Conservation (phyloP, 23 tunicate species). For the Styela clava region DNA sequence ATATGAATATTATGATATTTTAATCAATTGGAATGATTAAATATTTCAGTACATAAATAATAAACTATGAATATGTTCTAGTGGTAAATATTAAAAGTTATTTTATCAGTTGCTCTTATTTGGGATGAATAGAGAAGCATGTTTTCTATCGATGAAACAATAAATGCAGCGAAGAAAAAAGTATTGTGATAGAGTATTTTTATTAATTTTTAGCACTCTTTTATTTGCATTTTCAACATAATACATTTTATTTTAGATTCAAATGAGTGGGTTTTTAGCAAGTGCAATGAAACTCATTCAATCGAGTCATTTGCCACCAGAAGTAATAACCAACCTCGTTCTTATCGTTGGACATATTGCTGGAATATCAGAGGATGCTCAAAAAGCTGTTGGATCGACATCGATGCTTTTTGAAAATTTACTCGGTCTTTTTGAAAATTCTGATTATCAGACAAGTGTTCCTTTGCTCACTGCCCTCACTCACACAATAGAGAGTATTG, state of each 20-base stretch:
- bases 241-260: conserved; percentile 44
- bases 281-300: conserved; percentile 42
- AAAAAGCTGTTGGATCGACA: conserved; percentile 49
- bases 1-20: too few species aligned
- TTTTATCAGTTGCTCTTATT: too few species aligned
- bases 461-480: conserved; percentile 55
- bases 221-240: too few species aligned
- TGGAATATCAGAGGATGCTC: conserved; percentile 23
- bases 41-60: too few species aligned
- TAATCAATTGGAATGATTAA: too few species aligned
- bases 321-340: conserved; percentile 38
- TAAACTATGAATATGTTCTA: too few species aligned
- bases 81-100: too few species aligned
- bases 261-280: conserved; percentile 46
- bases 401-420: conserved; percentile 47
- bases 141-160: too few species aligned
- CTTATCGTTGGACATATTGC: conserved; percentile 43
- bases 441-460: conserved; percentile 50
- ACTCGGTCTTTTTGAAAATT: conserved; percentile 41
- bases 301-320: conserved; percentile 26
- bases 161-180: too few species aligned
- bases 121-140: too few species aligned
- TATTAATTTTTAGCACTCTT: too few species aligned
- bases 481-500: conserved; percentile 42
- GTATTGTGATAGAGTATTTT: too few species aligned